These are phyloP conservation scores for Drosophila subobscura DNA, from an alignment of 1,140 invertebrate species.

Conservation along the genomic window DNA sequence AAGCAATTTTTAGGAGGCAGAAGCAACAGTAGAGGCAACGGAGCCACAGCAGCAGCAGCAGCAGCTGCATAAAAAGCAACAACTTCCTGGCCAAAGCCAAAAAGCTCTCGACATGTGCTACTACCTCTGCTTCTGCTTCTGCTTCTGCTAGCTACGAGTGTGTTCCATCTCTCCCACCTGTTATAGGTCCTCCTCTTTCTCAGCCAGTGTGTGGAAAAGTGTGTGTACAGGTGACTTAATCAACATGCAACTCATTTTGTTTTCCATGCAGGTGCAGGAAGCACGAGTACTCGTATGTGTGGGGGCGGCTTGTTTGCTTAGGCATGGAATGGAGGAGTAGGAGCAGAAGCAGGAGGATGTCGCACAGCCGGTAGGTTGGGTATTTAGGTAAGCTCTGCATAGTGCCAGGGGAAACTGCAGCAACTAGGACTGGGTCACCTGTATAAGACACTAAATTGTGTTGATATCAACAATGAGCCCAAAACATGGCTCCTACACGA, in stretches of 20 bases:
- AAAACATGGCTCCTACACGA: conserved; percentile 66
- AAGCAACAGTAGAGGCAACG: conserved; percentile 4
- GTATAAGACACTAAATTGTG: conserved; percentile 80
- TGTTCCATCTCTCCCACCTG: neutral
- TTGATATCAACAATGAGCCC: conserved; percentile 81
- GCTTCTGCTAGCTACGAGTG: neutral
- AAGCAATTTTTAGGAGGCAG: conserved; percentile 75
- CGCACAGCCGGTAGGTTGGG: conserved; percentile 33
- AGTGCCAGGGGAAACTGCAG: conserved; percentile 47
- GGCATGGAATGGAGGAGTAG: conserved; percentile 21
- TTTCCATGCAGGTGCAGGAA: conserved; percentile 59
- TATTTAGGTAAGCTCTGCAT: conserved; percentile 73
- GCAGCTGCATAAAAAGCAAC: conserved; percentile 77
- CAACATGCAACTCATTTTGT: conserved; percentile 81
- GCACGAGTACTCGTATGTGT: conserved; percentile 9
- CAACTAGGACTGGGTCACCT: conserved; percentile 40
- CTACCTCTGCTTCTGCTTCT: neutral
- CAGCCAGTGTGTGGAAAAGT: conserved; percentile 62
- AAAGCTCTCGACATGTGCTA: conserved; percentile 48
- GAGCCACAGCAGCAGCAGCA: conserved; percentile 28
- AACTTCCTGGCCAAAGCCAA: conserved; percentile 68
- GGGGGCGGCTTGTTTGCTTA: conserved; percentile 57
- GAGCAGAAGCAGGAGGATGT: conserved; percentile 16
- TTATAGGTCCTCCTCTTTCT: neutral
- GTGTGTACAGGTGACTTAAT: conserved; percentile 81